These are phyloP conservation scores for Elephas maximus DNA, from an alignment of 2,113 vertebrate genomes.

Conservation along the genomic window DNA sequence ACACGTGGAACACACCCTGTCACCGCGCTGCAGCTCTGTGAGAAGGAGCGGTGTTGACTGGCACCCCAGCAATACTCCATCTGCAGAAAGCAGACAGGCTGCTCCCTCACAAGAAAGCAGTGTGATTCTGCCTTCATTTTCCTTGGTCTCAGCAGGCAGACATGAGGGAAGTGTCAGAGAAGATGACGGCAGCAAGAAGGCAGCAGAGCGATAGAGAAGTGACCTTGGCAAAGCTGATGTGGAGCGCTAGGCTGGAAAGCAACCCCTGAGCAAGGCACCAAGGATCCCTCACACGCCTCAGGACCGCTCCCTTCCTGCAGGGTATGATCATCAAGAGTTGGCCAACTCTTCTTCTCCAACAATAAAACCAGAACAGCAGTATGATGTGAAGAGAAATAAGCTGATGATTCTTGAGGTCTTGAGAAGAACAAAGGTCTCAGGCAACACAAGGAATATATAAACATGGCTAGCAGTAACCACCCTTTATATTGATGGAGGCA, in stretches of 20 bases:
- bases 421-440: background rate
- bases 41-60: background rate
- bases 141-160: background rate
- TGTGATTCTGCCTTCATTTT: background rate
- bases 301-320: no score
- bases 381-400: background rate
- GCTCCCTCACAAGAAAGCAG: background rate
- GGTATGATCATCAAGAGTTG: background rate
- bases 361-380: background rate
- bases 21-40: background rate
- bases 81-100: background rate
- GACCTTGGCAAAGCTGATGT: background rate
- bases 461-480: no score
- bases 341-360: background rate
- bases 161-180: background rate
- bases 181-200: background rate
- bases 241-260: background rate
- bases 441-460: background rate
- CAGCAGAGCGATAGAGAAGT: background rate
- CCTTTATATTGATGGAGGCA: no score
- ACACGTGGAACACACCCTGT: background rate
- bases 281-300: background rate
- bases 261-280: background rate
- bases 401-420: background rate
- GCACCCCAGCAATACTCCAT: background rate